Evolutionary conservation across 2,113 vertebrate genomes (phyloP), one percentile per base, ranked within the genome.

Genomic region (Brachirus orientalis): DNA sequence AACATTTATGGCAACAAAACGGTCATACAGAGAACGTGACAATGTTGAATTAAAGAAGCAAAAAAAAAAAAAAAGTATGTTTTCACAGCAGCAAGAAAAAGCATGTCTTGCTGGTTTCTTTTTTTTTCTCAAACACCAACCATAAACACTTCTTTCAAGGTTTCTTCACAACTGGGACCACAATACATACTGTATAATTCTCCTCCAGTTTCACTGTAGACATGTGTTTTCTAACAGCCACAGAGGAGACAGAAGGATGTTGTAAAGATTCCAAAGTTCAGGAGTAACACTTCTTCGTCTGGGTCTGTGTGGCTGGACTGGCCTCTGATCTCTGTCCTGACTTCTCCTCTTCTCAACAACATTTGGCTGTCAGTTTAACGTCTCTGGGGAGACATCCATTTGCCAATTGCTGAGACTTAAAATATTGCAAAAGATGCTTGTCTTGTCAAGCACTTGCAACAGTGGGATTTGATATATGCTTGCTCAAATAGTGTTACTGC

Each of bases 311-410:
- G 67, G 37, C 73, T 65, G 56, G 57, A 68, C 40, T 75, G 77
- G 55, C 77, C 77, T 76, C 75, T 87, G 85, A 83, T 76, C 86
- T 84, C 69, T 86, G 79, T 86, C 80, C 80, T 74, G 47, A 61
- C 75, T 53, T 81, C 59, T 60, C 66, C 74, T 80, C 74, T 7
- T 67, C 83, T 73, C 55, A 45, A 69, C 68, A 85, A 79, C 79
- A 80, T 80, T 78, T 84, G 76, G 65, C 76, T 84, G 71, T 88
- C 85, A 78, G 77, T 64, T 9, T 14, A 28, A 71, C 61, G 60
- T 74, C 77, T 83, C 61, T 1, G 8, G 70, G 77, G 81, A 77
- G 53, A 58, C 56, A 68, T 83, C 68, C 59, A 77, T 85, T 81
- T 78, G 73, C 72, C 79, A 77, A 77, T 79, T 79, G 68, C 77